These are phyloP conservation scores for Drosophila ironensis DNA, from an alignment of 1,140 invertebrate genomes.

Conservation along the genomic window DNA sequence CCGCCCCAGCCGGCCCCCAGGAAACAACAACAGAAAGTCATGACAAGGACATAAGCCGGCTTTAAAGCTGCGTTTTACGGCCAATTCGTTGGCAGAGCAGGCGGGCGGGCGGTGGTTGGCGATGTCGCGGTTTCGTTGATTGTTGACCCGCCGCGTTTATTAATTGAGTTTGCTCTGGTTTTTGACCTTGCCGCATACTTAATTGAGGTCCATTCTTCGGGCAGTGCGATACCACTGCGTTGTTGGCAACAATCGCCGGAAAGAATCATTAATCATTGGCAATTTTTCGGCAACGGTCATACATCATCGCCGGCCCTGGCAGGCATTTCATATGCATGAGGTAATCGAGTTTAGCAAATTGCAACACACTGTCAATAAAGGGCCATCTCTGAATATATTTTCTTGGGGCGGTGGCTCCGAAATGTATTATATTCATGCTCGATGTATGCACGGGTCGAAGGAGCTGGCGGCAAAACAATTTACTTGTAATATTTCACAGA, in stretches of 20 bases:
- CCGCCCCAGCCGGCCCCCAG: background rate
- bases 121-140: conserved; percentile 36
- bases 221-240: conserved; percentile 2
- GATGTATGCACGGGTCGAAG: conserved; percentile 58
- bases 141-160: conserved; percentile 70
- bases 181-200: conserved; percentile 70
- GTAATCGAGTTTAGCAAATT: conserved; percentile 71
- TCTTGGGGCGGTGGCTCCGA: too few relatives aligned
- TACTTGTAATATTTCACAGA: conserved; percentile 74
- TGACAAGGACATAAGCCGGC: conserved; percentile 54
- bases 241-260: conserved; percentile 41
- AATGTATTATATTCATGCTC: too few relatives aligned
- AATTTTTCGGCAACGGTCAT: conserved; percentile 22
- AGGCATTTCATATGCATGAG: conserved; percentile 67
- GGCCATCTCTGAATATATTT: conserved; percentile 61
- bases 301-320: conserved; percentile 43
- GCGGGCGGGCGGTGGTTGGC: conserved; percentile 2
- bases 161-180: conserved; percentile 74
- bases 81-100: conserved; percentile 19
- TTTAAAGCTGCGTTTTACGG: conserved; percentile 61
- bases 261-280: conserved; percentile 47
- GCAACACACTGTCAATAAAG: conserved; percentile 69
- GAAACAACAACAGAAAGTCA: conserved; percentile 8
- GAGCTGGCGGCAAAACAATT: conserved; percentile 55
- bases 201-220: conserved; percentile 15